Base-by-base conservation (phyloP, 2,113 vertebrate genomes). In the Alethe castanea region DNA sequence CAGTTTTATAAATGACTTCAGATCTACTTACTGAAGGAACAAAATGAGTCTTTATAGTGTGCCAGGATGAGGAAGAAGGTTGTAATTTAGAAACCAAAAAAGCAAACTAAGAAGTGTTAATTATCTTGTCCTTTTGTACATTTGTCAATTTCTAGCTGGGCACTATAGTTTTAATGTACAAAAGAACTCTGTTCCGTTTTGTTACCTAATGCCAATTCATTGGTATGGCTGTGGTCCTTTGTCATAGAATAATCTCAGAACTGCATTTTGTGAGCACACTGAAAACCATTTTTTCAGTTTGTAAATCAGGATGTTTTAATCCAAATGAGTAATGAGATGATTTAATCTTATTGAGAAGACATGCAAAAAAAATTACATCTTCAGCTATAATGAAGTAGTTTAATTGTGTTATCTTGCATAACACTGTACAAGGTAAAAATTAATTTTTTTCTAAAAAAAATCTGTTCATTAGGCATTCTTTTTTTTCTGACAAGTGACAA, bases 21-120 rank as follows among this genome's bases (percentile, higher is more conserved):
- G 42, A 85, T 73, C 50, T 77, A 26, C 81, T 77, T 92, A 62
- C 22, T 78, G 80, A 67, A 81, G 72, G 88, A 94, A 92, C 80
- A 88, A 92, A 94, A 90, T 90, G 74, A 87, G 50, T 81, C 57
- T 81, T 92, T 81, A 87, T 28, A 84, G 78, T 38, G 70, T 88
- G 93, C 89, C 86, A 96, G 84, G 8, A 11, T n/a, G 65, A 81
- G 45, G 28, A 89, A 50, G 91, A 85, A 91, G 45, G 65, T 84
- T 97, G 60, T 92, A 96, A 94, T 95, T 95, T 94, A 79, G 87
- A 79, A 56, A 85, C 91, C 87, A 95, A 92, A 95, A 90, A 95
- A 85, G 89, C 77, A 53, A 84, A 85, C 33, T 14, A 77, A 65
- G 70, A 87, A 82, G 62, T 65, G 62, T 89, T 97, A 91, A 95